Evolutionary conservation across 1,140 invertebrate genomes (phyloP).

Genomic region (Archegozetes longisetosus): DNA sequence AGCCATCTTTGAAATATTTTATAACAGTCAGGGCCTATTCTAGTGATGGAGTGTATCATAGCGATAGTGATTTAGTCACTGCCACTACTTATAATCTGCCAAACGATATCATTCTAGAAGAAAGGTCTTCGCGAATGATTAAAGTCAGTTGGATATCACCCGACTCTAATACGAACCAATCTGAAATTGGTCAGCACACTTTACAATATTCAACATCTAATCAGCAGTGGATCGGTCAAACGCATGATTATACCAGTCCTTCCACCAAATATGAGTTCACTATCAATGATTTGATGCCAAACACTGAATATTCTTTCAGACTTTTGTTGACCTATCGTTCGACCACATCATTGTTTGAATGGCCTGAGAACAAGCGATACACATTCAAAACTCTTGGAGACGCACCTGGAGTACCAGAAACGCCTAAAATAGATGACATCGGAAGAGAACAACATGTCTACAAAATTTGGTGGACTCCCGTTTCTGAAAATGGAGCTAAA

Average conservation of each 20-base stretch:
- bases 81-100: conserved; percentile 52
- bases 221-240: conserved; percentile 4
- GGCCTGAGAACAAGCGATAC: conserved; percentile 47
- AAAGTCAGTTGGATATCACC: conserved; percentile 44
- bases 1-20: conserved; percentile 3
- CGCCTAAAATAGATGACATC: conserved; percentile 44
- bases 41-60: conserved; percentile 43
- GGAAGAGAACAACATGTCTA: conserved; percentile 40
- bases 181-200: neutral
- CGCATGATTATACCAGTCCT: conserved; percentile 11
- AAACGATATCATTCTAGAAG: conserved; percentile 37
- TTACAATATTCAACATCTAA: neutral
- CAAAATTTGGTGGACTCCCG: conserved; percentile 51
- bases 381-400: conserved; percentile 55
- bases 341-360: conserved; percentile 41
- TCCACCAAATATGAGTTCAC: conserved; percentile 19
- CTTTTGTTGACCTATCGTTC: conserved; percentile 45
- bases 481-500: conserved; percentile 42
- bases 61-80: conserved; percentile 40
- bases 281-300: conserved; percentile 40
- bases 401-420: conserved; percentile 24
- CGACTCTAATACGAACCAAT: conserved; percentile 22
- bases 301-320: conserved; percentile 53
- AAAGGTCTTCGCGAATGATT: conserved; percentile 39
- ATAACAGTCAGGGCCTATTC: conserved; percentile 42